phyloP scores from a whole-genome alignment of 2,888 invertebrate genomes.

The Platycheirus rosarum region DNA sequence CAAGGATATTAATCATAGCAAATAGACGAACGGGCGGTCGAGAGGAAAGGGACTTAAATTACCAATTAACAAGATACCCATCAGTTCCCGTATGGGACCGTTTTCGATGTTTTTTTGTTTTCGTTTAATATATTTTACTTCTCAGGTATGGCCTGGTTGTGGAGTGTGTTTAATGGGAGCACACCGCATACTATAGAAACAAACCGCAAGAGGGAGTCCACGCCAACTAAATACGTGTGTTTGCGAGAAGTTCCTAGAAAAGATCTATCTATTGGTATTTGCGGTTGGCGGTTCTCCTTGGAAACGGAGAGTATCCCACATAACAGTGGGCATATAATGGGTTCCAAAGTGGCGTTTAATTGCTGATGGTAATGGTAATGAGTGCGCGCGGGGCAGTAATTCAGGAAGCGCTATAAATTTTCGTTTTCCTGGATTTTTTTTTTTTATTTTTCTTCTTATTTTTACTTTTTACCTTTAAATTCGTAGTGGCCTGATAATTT shows the following conservation, averaged over 20 bases:
- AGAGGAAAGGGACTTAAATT: conserved; percentile 51
- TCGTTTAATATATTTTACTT: neutral
- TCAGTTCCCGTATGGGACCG: conserved; percentile 64
- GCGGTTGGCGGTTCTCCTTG: conserved; percentile 36
- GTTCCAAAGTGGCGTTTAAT: conserved; percentile 71
- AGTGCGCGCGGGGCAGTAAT: conserved; percentile 51
- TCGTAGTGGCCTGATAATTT: conserved; percentile 44
- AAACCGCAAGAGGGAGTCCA: conserved; percentile 47
- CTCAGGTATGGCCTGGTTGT: conserved; percentile 34
- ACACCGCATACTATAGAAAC: conserved; percentile 1
- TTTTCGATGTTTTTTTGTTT: conserved; percentile 27
- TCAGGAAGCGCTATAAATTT: conserved; percentile 61
- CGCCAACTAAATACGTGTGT: conserved; percentile 10
- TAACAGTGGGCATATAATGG: conserved; percentile 66
- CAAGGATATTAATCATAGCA: conserved; percentile 72
- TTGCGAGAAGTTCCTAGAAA: conserved; percentile 56
- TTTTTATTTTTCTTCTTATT: conserved; percentile 3
- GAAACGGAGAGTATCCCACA: conserved; percentile 20
- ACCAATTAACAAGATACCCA: conserved; percentile 73
- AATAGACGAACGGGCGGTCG: conserved; percentile 13
- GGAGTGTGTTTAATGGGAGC: conserved; percentile 53
- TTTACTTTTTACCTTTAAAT: neutral
- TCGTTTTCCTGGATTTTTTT: too few relatives aligned
- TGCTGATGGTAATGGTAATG: conserved; percentile 72
- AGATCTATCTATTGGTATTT: conserved; percentile 53